A percentile compares a stretch with the other conserved stretches of the same genome.
phyloP scores from a whole-genome alignment of 2,113 vertebrate species.

The Gadus chalcogrammus region DNA sequence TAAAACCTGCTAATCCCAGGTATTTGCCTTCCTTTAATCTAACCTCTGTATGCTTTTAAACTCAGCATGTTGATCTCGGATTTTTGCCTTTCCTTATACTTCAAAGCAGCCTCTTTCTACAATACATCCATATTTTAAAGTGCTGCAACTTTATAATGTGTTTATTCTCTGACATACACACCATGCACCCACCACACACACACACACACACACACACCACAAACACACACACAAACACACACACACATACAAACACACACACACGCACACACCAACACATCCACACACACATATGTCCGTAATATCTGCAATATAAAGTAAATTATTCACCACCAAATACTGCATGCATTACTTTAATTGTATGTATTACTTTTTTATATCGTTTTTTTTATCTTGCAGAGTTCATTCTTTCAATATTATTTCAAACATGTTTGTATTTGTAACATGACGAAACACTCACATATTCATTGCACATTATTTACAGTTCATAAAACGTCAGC shows the following conservation, averaged over 20 bases:
- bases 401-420: not conserved
- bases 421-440: not conserved
- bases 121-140: too few relatives aligned
- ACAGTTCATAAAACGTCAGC: not conserved
- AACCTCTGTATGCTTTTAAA: not conserved
- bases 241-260: too few relatives aligned
- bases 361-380: not conserved
- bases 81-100: not conserved
- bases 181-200: too few relatives aligned
- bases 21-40: slow-evolving; percentile 6
- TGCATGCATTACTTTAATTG: not conserved
- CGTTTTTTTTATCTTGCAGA: not conserved
- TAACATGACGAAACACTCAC: not conserved
- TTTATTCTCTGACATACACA: too few relatives aligned
- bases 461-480: slow-evolving; percentile 1
- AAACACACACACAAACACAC: too few relatives aligned
- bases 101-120: not conserved
- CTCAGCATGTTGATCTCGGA: not conserved
- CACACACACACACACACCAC: too few relatives aligned
- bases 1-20: slow-evolving; percentile 23
- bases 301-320: not conserved
- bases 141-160: too few relatives aligned
- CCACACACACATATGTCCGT: too few relatives aligned
- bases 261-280: too few relatives aligned
- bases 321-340: not conserved